Evolutionary conservation across 2,113 vertebrate genomes (phyloP).

Genomic region (Lanius collurio): DNA sequence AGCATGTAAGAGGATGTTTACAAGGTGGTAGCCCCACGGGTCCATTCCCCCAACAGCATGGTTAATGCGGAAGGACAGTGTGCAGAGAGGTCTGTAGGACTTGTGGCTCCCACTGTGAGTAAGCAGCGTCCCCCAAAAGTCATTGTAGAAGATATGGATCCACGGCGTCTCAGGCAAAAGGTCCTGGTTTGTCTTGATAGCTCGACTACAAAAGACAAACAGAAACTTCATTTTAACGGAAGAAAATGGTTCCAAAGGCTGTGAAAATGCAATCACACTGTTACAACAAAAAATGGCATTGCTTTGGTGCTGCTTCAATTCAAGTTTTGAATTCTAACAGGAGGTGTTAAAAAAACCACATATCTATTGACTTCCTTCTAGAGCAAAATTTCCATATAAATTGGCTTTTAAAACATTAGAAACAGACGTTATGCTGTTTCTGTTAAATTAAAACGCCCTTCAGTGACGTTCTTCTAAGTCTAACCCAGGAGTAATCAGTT

Average conservation of each 20-base stretch:
- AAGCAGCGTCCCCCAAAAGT: constrained; percentile 97
- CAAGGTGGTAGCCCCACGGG: constrained; percentile 95
- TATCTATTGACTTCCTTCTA: constrained; percentile 62
- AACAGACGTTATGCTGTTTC: constrained; percentile 69
- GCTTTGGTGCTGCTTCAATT: constrained; percentile 27
- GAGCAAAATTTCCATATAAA: constrained; percentile 79
- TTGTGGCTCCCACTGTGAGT: constrained; percentile 99
- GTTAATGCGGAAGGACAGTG: constrained; percentile 96
- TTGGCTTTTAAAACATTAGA: constrained; percentile 76
- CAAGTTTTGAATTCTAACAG: constrained; percentile 56
- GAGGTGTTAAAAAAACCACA: constrained; percentile 34
- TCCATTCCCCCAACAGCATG: constrained; percentile 89
- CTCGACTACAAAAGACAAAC: constrained; percentile 83
- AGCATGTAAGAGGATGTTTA: constrained; percentile 89
- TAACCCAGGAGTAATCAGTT: constrained; percentile 68
- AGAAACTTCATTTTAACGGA: constrained; percentile 26
- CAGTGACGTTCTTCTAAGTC: constrained; percentile 69
- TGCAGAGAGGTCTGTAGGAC: constrained; percentile 96
- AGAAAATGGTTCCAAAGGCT: not conserved
- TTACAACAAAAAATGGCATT: not conserved
- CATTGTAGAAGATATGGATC: constrained; percentile 96
- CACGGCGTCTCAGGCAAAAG: constrained; percentile 96
- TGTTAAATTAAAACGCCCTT: constrained; percentile 75
- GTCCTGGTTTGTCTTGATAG: constrained; percentile 99
- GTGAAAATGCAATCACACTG: not conserved